Conservation (phyloP, 2,888 invertebrate species). For the Iphiclides podalirius region DNA sequence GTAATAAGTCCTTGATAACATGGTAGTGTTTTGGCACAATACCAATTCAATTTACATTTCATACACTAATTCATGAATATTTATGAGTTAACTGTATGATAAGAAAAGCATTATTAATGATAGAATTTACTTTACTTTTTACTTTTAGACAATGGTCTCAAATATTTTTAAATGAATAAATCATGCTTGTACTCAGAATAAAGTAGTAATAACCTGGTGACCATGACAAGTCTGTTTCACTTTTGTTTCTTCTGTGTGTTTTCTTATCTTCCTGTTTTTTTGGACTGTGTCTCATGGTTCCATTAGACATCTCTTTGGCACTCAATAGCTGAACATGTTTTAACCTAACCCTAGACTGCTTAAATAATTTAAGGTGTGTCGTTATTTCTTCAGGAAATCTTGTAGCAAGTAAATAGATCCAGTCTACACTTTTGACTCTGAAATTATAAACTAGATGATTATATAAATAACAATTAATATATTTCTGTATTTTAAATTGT, state of each 20-base stretch:
- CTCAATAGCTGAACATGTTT: slow-evolving; percentile 68
- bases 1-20: too few relatives aligned
- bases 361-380: slow-evolving; percentile 91
- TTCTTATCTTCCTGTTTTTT: slow-evolving; percentile 71
- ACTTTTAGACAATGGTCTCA: too few relatives aligned
- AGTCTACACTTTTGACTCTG: slow-evolving; percentile 90
- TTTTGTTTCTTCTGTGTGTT: slow-evolving; percentile 84
- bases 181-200: too few relatives aligned
- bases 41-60: too few relatives aligned
- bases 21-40: too few relatives aligned
- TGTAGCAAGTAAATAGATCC: slow-evolving; percentile 93
- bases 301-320: slow-evolving; percentile 65
- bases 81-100: too few relatives aligned
- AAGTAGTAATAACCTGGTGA: slow-evolving; percentile 66
- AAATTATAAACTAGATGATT: slow-evolving; percentile 34
- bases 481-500: neutral
- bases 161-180: too few relatives aligned
- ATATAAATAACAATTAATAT: neutral
- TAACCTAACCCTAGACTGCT: slow-evolving; percentile 84
- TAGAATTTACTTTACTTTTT: too few relatives aligned
- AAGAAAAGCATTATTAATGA: too few relatives aligned
- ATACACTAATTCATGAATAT: too few relatives aligned
- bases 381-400: slow-evolving; percentile 94
- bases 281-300: slow-evolving; percentile 58
- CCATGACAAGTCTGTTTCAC: slow-evolving; percentile 86